phyloP scores from a whole-genome alignment of 1,140 invertebrate genomes.

The Dreissena polymorpha region DNA sequence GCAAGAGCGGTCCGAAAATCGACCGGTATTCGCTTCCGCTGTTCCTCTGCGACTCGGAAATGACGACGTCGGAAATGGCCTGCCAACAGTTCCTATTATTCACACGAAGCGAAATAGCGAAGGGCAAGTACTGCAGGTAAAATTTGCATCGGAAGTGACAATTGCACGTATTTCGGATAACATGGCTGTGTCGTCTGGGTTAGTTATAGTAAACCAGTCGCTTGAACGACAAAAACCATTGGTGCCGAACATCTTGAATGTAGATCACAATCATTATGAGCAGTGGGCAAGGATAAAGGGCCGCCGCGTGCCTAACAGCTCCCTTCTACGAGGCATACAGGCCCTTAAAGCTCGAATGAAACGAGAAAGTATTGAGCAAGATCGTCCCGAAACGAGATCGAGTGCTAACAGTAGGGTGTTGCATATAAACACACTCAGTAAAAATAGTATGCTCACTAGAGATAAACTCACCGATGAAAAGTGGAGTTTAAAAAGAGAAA shows the following conservation, averaged over 20 bases:
- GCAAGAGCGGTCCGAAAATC: neutral
- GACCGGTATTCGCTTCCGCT: neutral
- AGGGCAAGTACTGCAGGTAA: conserved; percentile 7
- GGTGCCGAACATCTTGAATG: conserved; percentile 18
- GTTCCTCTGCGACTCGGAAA: neutral
- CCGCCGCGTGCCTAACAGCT: conserved; percentile 12
- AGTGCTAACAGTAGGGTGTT: neutral
- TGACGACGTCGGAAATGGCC: neutral
- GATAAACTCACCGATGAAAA: conserved; percentile 22
- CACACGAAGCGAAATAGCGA: conserved; percentile 7
- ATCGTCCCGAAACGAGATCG: neutral
- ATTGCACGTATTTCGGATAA: neutral
- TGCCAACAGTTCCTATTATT: neutral
- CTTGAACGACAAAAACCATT: neutral
- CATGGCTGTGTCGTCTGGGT: neutral
- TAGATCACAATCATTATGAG: conserved; percentile 47
- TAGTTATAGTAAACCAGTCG: neutral
- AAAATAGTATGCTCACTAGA: conserved; percentile 26
- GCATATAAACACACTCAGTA: conserved; percentile 19
- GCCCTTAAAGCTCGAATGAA: conserved; percentile 33
- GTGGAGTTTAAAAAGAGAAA: neutral
- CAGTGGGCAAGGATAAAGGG: conserved; percentile 46
- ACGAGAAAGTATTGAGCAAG: conserved; percentile 28
- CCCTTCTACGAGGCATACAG: conserved; percentile 29
- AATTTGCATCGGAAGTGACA: conserved; percentile 1